Evolutionary conservation across 2,888 invertebrate genomes (phyloP), one percentile per base, ranked within the genome.

Genomic region (Acanthoscelides obtectus): DNA sequence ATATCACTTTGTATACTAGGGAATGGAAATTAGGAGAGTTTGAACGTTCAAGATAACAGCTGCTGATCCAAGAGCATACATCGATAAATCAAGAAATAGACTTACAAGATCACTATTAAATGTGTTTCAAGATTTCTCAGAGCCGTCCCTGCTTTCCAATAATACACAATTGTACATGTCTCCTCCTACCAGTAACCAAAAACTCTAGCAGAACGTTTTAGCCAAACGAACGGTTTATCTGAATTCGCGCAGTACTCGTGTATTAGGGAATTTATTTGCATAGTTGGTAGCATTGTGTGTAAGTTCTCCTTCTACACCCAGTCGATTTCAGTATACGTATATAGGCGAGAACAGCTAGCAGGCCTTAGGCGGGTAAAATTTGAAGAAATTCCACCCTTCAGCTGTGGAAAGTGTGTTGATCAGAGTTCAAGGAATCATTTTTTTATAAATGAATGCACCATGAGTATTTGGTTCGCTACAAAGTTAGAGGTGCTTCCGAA

Each of bases 231-330:
- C 45, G 45, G 45, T 45, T 45, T 45, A 45, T 45, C 45, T 45
- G 45, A 45, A 45, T 45, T 45, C 45, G 45, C 45, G 45, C 45
- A 45, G 45, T 45, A 45, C 45, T 45, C 45, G 45, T 73, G 75
- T 75, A 76, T 76, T 77, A 76, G 76, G 70, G 74, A 76, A 78
- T 77, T 78, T 78, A 78, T 78, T 78, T 77, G 78, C 77, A 78
- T 78, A 78, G 75, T 75, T 73, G 76, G 74, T 73, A 73, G 74
- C 72, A 64, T 21, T 72, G 69, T 73, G 71, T 73, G 69, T 69
- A 69, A 66, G 71, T 70, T 69, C 73, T 64, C 69, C 67, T 64
- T 69, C 72, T 71, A 67, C 74, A 74, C 25, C 70, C 70, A 75
- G 71, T 73, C 75, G 75, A 72, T 75, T 73, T 74, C 74, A 71